Base-by-base conservation (phyloP, 2,113 vertebrate species). In the Plectropomus leopardus region DNA sequence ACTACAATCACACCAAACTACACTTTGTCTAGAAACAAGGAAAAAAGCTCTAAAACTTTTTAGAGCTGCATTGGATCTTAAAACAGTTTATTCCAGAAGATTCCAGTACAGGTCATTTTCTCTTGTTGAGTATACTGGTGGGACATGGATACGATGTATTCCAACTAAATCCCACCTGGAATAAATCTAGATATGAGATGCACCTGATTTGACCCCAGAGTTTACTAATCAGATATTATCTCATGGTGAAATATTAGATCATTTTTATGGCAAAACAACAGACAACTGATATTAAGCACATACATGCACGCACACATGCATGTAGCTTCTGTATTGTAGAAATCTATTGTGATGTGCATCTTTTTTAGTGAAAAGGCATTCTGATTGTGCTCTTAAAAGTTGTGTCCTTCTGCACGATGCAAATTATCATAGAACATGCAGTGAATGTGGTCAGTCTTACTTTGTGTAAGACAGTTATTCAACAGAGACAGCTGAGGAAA, bases 171-270 rank as follows among this genome's bases (percentile, higher is more conserved):
- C 3, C 8, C 8, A 40, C 7, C 58, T 51, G 48, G 26, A 64
- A 8, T 26, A 13, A 70, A 72, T 69, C 53, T 45, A 55, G 60
- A 76, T 45, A 19, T 16, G 23, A 32, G 42, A 53, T 34, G 5
- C 28, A 16, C 23, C 44, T 48, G 13, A 17, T 24, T 7, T 54
- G 55, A 68, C 54, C 74, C 51, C 5, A 0, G 17, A 32, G 60
- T 17, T n/a, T 53, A 51, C 64, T 24, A 5, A 64, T n/a, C n/a
- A 36, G 42, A 58, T 72, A 48, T 57, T 2, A 13, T 28, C 26
- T 63, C 58, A 53, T 42, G 24, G 17, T 32, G 5, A 32, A 54
- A 21, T 51, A 54, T 70, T 21, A 70, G 65, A 82, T 75, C 65
- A 40, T 73, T 36, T 47, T 47, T 75, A 42, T 51, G 36, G 7